Evolutionary conservation across 2,888 invertebrate genomes (phyloP).

Genomic region (Lamellibrachia satsuma): DNA sequence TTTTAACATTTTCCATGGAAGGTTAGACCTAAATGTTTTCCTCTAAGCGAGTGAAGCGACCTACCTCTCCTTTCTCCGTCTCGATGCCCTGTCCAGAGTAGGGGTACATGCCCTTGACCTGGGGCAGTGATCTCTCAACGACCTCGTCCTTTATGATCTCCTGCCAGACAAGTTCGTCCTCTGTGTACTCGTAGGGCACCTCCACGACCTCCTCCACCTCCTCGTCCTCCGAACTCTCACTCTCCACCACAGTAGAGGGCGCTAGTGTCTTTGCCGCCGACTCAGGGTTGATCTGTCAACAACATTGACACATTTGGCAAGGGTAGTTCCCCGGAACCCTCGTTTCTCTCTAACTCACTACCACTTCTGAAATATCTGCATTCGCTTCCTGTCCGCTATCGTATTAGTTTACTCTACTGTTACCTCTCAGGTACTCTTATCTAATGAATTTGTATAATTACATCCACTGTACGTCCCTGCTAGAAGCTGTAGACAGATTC

Average conservation of each 20-base stretch:
- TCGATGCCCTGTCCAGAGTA: constrained; percentile 93
- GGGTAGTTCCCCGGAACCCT: too few species aligned
- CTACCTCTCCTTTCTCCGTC: constrained; percentile 86
- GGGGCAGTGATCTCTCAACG: constrained; percentile 86
- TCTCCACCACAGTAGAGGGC: constrained; percentile 25
- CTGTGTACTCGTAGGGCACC: constrained; percentile 90
- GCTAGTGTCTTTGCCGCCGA: constrained; percentile 26
- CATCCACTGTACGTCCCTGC: too few species aligned
- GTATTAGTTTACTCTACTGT: too few species aligned
- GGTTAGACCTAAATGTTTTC: neutral
- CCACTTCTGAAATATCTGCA: too few species aligned
- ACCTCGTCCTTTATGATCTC: constrained; percentile 86
- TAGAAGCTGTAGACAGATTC: too few species aligned
- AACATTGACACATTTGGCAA: neutral
- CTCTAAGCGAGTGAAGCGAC: constrained; percentile 43
- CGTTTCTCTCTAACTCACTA: too few species aligned
- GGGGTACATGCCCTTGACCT: constrained; percentile 81
- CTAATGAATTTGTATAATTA: too few species aligned
- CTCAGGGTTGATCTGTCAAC: constrained; percentile 35
- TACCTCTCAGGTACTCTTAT: too few species aligned
- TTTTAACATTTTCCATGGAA: too few species aligned
- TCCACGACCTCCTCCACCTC: constrained; percentile 76
- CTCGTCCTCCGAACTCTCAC: constrained; percentile 50
- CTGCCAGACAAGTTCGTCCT: constrained; percentile 84
- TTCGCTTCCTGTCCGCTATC: too few species aligned